These are phyloP conservation scores for Halcyon smyrnensis DNA, from an alignment of 2,797 vertebrate genomes.

Conservation along the genomic window DNA sequence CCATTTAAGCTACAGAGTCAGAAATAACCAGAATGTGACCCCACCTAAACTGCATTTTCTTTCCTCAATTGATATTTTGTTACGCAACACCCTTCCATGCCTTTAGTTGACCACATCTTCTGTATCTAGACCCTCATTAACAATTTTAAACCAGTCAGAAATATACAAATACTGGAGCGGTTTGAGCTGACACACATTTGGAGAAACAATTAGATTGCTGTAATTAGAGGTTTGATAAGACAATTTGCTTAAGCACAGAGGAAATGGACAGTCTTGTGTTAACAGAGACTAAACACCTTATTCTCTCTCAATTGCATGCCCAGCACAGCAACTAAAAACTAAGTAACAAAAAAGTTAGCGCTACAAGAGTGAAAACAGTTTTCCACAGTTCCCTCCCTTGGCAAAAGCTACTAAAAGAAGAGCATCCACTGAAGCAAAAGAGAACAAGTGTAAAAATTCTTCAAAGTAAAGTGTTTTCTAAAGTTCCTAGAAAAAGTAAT, in stretches of 20 bases:
- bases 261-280: background rate
- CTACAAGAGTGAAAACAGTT: background rate
- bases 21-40: slow-evolving; percentile 50
- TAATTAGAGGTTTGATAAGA: background rate
- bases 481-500: background rate
- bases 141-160: background rate
- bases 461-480: background rate
- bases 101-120: background rate
- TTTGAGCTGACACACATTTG: accelerated
- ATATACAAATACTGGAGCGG: background rate
- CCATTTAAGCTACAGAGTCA: background rate
- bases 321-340: background rate
- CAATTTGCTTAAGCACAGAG: background rate
- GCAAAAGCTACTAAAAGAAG: background rate
- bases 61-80: background rate
- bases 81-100: background rate
- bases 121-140: background rate
- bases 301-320: background rate
- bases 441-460: background rate
- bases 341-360: accelerated
- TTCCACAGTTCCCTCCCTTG: no score
- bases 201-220: background rate
- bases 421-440: background rate
- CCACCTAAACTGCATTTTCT: background rate
- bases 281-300: background rate